phyloP scores from a whole-genome alignment of 2,113 vertebrate species.

The Thalassoma bifasciatum region DNA sequence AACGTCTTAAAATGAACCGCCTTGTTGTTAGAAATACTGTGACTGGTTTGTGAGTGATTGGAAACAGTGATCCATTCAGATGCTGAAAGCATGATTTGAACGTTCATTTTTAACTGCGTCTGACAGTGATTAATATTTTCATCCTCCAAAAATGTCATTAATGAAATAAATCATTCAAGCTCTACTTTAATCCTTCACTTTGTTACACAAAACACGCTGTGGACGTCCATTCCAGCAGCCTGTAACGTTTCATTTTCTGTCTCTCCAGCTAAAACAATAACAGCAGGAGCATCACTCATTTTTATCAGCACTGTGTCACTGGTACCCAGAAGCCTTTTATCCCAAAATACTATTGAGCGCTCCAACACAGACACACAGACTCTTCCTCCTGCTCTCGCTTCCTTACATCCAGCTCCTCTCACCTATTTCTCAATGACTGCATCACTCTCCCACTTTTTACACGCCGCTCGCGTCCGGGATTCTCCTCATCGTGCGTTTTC shows the following conservation, averaged over 20 bases:
- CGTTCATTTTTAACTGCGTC: neutral
- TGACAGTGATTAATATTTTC: neutral
- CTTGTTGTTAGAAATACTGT: too few relatives aligned
- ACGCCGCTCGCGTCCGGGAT: slow-evolving; percentile 52
- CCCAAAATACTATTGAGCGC: slow-evolving; percentile 11
- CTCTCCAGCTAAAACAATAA: neutral
- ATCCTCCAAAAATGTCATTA: neutral
- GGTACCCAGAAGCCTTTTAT: slow-evolving; percentile 15
- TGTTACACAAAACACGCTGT: neutral
- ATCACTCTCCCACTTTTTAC: slow-evolving; percentile 39
- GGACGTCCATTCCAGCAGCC: neutral
- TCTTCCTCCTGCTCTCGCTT: neutral
- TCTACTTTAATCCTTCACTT: neutral
- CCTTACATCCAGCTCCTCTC: slow-evolving; percentile 28
- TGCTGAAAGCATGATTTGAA: neutral
- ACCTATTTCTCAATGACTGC: slow-evolving; percentile 52
- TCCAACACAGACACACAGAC: slow-evolving; percentile 5
- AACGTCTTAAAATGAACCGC: too few relatives aligned
- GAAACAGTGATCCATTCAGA: too few relatives aligned
- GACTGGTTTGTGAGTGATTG: too few relatives aligned
- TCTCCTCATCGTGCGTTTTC: slow-evolving; percentile 57
- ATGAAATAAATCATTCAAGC: neutral
- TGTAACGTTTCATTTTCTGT: neutral
- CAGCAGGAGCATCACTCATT: neutral
- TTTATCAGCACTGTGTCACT: slow-evolving; percentile 16